Evolutionary conservation across 1,140 invertebrate genomes (phyloP).

Genomic region (Cydia splendana): DNA sequence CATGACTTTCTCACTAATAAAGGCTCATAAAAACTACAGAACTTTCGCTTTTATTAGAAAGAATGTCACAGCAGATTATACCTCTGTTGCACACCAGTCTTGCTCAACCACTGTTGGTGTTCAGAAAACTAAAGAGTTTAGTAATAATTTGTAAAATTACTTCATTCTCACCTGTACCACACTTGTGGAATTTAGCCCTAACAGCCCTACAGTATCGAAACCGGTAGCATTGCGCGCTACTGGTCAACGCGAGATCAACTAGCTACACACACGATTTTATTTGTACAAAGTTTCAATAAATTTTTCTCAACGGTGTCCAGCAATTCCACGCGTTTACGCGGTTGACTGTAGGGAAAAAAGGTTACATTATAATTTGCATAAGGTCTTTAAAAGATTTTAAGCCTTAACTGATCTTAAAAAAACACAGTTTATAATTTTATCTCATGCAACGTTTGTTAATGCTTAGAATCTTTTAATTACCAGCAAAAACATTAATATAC

Average conservation of each 20-base stretch:
- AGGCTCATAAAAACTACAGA: slow-evolving; percentile 5
- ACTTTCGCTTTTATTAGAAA: slow-evolving; percentile 1
- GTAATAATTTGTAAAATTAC: slow-evolving; percentile 75
- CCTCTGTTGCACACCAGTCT: slow-evolving; percentile 19
- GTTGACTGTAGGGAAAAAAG: slow-evolving; percentile 81
- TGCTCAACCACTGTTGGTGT: slow-evolving; percentile 35
- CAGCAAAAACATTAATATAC: slow-evolving; percentile 50
- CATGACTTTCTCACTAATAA: slow-evolving; percentile 37
- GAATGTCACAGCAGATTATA: slow-evolving; percentile 18
- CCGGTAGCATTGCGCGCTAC: slow-evolving; percentile 81
- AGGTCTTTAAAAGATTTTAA: slow-evolving; percentile 71
- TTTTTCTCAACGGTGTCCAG: slow-evolving; percentile 73
- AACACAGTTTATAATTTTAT: background rate
- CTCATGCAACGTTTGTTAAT: slow-evolving; percentile 42
- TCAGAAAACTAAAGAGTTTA: slow-evolving; percentile 66
- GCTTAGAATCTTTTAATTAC: slow-evolving; percentile 74
- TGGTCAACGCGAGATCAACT: slow-evolving; percentile 75
- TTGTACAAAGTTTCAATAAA: slow-evolving; percentile 68
- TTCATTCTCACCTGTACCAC: slow-evolving; percentile 80
- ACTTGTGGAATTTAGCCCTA: slow-evolving; percentile 75
- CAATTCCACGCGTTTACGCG: slow-evolving; percentile 74
- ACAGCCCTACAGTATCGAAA: slow-evolving; percentile 77
- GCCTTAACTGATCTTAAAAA: slow-evolving; percentile 44
- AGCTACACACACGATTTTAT: slow-evolving; percentile 76
- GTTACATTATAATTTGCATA: slow-evolving; percentile 72